Conservation (phyloP, 1,140 invertebrate genomes). For the Coenobita brevimanus region DNA sequence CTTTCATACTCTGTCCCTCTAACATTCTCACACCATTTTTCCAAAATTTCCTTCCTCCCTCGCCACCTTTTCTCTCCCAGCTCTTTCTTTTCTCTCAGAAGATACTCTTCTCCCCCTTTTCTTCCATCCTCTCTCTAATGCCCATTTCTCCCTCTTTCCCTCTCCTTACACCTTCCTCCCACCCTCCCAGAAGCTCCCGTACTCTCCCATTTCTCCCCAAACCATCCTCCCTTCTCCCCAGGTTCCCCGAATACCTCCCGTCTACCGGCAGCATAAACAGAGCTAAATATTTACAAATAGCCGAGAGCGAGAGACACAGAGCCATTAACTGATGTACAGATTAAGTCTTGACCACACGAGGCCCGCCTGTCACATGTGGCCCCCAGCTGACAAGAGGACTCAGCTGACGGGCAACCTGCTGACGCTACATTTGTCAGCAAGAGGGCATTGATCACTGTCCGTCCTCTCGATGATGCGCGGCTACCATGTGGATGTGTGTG, state of each 20-base stretch:
- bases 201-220: not conserved
- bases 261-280: constrained; percentile 1
- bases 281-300: constrained; percentile 32
- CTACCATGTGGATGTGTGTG: not conserved
- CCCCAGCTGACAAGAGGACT: constrained; percentile 19
- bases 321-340: constrained; percentile 49
- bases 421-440: constrained; percentile 23
- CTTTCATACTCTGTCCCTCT: not conserved
- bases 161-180: no score
- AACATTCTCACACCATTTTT: not conserved
- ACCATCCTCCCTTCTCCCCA: not conserved
- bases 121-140: no score
- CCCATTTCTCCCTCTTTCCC: no score
- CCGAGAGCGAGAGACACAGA: not conserved
- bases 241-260: not conserved
- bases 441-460: constrained; percentile 21
- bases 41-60: no score
- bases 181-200: no score
- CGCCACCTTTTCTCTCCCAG: no score
- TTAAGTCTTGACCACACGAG: constrained; percentile 30
- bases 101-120: no score
- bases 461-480: not conserved
- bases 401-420: constrained; percentile 20
- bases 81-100: no score
- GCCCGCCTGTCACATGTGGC: not conserved